A percentile compares a stretch with the other conserved stretches of the same genome.
Evolutionary conservation across 2,797 vertebrate genomes (phyloP).

Genomic region (Bovichtus variegatus): DNA sequence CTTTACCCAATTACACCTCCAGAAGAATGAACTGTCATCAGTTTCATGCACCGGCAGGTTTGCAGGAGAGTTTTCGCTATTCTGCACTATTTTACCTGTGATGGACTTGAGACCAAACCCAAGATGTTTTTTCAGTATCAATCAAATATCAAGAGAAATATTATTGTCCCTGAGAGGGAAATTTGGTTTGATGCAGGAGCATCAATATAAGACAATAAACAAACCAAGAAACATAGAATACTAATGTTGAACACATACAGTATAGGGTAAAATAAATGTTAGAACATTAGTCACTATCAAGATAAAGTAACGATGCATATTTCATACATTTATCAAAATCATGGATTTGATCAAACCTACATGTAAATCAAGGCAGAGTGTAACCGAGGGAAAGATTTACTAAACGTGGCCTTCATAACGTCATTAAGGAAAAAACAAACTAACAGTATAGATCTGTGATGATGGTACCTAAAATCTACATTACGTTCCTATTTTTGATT

Average conservation of each 20-base stretch:
- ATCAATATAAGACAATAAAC: not conserved
- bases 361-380: not conserved
- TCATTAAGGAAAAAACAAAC: not conserved
- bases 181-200: not conserved
- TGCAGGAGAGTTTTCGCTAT: conserved; percentile 10
- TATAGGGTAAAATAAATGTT: not conserved
- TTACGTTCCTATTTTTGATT: not conserved
- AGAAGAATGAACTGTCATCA: conserved; percentile 39
- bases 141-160: not conserved
- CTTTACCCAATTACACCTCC: conserved; percentile 32
- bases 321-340: not conserved
- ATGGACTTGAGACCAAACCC: conserved; percentile 1
- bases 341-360: not conserved
- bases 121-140: not conserved
- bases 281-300: not conserved
- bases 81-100: conserved; percentile 38
- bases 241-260: not conserved
- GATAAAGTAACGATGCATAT: not conserved
- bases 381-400: not conserved
- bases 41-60: conserved; percentile 24
- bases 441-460: not conserved
- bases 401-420: not conserved
- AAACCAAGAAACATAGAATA: not conserved
- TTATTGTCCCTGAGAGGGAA: not conserved
- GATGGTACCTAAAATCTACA: not conserved